These are phyloP conservation scores for Dolichotis patagonum DNA, from an alignment of 2,113 vertebrate genomes.

Conservation along the genomic window DNA sequence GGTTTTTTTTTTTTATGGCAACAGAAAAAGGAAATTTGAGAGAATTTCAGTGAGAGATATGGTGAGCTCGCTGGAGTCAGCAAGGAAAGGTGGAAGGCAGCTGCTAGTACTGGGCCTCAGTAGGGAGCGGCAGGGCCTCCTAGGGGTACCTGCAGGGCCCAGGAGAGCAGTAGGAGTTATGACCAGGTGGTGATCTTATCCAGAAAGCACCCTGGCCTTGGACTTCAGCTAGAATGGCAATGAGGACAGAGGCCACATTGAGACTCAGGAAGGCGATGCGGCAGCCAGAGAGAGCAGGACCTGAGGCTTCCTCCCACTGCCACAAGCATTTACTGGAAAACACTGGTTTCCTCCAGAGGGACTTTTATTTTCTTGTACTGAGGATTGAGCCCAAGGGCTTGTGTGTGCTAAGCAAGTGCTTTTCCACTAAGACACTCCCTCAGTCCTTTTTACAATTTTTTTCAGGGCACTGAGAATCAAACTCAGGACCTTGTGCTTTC, in stretches of 20 bases:
- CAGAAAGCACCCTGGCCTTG: background rate
- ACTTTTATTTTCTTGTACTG: background rate
- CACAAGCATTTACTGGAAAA: background rate
- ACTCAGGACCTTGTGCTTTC: too few relatives aligned
- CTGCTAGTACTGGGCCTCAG: background rate
- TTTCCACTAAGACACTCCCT: background rate
- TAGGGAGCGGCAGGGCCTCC: background rate
- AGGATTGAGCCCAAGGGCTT: background rate
- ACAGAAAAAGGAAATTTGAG: background rate
- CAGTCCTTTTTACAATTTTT: background rate
- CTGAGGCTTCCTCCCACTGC: background rate
- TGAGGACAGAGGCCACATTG: background rate
- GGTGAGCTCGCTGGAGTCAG: background rate
- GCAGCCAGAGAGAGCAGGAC: background rate
- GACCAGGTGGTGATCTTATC: accelerated
- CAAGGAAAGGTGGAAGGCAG: background rate
- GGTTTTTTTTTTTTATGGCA: background rate
- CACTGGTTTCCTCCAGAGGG: background rate
- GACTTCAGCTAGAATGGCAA: background rate
- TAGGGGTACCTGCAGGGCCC: background rate
- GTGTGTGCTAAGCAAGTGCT: background rate
- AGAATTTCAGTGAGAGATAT: background rate
- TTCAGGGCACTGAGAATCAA: too few relatives aligned
- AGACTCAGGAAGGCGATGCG: background rate
- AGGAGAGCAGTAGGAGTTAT: background rate